Conservation (phyloP, 23 tunicate genomes). For the Botrylloides violaceus region DNA sequence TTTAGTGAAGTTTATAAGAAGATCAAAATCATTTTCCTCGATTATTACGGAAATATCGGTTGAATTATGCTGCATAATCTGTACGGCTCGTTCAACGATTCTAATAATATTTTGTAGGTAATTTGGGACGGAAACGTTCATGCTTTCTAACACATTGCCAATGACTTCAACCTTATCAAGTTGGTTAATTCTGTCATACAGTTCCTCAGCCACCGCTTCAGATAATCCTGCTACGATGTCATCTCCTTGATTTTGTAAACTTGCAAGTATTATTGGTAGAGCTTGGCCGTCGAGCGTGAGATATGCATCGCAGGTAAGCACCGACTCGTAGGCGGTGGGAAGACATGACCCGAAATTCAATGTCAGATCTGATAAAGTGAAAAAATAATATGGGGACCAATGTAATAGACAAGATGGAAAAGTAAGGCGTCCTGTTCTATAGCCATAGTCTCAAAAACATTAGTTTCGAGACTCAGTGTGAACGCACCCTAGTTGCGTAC, state of each 20-base stretch:
- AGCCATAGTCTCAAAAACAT: too few relatives aligned
- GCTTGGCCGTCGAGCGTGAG: neutral
- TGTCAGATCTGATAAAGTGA: neutral
- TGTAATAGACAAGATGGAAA: too few relatives aligned
- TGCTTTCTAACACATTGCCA: neutral
- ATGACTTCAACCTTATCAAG: neutral
- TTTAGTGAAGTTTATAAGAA: neutral
- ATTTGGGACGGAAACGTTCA: neutral
- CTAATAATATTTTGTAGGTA: neutral
- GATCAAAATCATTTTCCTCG: neutral
- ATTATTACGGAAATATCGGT: neutral
- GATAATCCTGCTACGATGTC: neutral
- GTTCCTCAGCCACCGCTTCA: neutral
- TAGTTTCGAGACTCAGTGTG: too few relatives aligned
- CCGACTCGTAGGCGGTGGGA: constrained; percentile 8
- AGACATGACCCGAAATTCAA: constrained; percentile 2
- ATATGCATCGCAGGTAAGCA: neutral
- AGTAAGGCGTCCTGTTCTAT: too few relatives aligned
- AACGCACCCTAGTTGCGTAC: too few relatives aligned
- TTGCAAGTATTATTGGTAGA: neutral
- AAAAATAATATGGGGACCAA: too few relatives aligned
- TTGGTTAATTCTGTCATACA: neutral
- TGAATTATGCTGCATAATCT: neutral
- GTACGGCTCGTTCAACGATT: neutral
- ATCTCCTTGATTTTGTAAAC: neutral